phyloP scores from a whole-genome alignment of 2,797 vertebrate genomes.

The Sebastes minor region DNA sequence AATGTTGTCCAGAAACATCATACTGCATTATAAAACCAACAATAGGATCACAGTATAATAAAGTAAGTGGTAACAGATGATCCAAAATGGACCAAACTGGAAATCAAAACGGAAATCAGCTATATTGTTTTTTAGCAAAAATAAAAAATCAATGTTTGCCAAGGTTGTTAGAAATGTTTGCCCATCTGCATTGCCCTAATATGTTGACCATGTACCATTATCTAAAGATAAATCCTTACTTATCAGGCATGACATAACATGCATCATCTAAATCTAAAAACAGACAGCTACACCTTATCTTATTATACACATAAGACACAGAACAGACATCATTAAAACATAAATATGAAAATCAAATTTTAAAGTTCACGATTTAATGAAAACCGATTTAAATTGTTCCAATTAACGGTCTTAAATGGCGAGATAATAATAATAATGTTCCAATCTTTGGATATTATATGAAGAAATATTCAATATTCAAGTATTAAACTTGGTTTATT shows the following conservation, averaged over 20 bases:
- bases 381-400: background rate
- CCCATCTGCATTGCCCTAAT: slow-evolving; percentile 38
- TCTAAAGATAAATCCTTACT: slow-evolving; percentile 7
- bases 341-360: slow-evolving; percentile 11
- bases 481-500: background rate
- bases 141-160: background rate
- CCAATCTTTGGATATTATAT: background rate
- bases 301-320: slow-evolving; percentile 33
- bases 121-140: background rate
- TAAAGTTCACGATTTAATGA: background rate
- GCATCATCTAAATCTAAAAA: slow-evolving; percentile 47
- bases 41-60: background rate
- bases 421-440: background rate
- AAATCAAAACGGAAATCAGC: background rate
- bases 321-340: slow-evolving; percentile 25
- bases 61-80: background rate
- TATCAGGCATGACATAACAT: slow-evolving; percentile 42
- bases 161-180: slow-evolving; percentile 32
- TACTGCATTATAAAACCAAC: background rate
- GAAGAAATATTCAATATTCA: background rate
- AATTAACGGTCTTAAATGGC: background rate
- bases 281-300: slow-evolving; percentile 21
- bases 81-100: background rate
- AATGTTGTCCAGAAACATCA: background rate
- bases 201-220: slow-evolving; percentile 8